A percentile compares a stretch with the other conserved stretches of the same genome.
These are phyloP conservation scores for Probosciger aterrimus DNA, from an alignment of 2,113 vertebrate species.

Conservation along the genomic window DNA sequence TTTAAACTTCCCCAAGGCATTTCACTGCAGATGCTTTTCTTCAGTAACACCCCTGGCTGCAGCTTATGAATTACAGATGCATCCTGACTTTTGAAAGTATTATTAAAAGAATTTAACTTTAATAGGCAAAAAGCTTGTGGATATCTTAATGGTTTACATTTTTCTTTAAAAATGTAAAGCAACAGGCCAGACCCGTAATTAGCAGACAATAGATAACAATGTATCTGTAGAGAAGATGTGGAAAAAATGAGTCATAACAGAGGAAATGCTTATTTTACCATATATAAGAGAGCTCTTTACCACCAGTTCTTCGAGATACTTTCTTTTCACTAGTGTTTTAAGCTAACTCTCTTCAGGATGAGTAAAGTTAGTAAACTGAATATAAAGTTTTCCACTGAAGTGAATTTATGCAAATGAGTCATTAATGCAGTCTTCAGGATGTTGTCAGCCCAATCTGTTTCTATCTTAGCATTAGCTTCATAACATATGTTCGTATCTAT, in stretches of 20 bases:
- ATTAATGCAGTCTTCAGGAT: constrained; percentile 45
- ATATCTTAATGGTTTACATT: not conserved
- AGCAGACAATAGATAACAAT: not conserved
- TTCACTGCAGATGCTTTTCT: not conserved
- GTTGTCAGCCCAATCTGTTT: constrained; percentile 55
- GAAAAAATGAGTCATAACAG: not conserved
- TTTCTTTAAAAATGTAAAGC: not conserved
- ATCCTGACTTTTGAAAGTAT: not conserved
- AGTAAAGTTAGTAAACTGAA: not conserved
- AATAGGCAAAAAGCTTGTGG: not conserved
- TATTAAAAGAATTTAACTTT: not conserved
- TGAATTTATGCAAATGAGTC: constrained; percentile 42
- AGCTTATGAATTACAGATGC: not conserved
- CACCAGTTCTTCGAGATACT: not conserved
- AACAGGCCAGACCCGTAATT: not conserved
- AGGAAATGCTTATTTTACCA: not conserved
- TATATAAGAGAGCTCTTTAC: not conserved
- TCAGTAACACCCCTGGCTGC: not conserved
- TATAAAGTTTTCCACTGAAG: constrained; percentile 8
- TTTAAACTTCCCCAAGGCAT: not conserved
- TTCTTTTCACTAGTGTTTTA: not conserved
- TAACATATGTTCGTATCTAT: constrained; percentile 60
- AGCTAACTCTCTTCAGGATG: not conserved
- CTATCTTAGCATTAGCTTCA: constrained; percentile 21
- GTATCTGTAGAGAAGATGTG: not conserved